phyloP scores from a whole-genome alignment of 1,140 invertebrate species.

The Halictus rubicundus region DNA sequence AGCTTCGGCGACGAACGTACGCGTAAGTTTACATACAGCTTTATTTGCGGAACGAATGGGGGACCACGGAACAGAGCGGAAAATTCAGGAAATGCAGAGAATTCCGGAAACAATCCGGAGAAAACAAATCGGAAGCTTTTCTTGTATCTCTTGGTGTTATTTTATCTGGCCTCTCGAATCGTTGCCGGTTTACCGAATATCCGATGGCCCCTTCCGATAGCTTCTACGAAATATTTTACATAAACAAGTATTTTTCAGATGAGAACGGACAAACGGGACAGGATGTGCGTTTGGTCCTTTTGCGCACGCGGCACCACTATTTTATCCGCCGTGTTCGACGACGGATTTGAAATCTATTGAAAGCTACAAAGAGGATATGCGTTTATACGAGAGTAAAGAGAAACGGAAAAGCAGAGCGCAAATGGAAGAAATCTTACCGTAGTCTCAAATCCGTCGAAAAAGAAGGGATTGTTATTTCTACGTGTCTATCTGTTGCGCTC shows the following conservation, averaged over 20 bases:
- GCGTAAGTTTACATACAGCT: neutral
- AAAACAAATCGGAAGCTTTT: neutral
- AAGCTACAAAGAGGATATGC: constrained; percentile 33
- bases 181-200: neutral
- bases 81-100: neutral
- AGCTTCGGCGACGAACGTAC: neutral
- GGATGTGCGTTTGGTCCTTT: neutral
- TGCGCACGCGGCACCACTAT: neutral
- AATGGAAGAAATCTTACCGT: constrained; percentile 34
- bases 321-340: neutral
- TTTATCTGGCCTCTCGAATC: neutral
- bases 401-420: neutral
- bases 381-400: neutral
- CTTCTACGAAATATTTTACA: constrained; percentile 7
- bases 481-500: constrained; percentile 36
- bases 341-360: constrained; percentile 31
- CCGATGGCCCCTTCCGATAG: neutral
- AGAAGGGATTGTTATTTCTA: constrained; percentile 34
- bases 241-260: neutral
- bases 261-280: no score
- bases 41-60: neutral
- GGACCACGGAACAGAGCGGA: neutral
- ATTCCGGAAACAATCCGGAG: neutral
- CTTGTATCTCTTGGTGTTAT: neutral
- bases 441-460: constrained; percentile 27